These are phyloP conservation scores for Halichoeres trimaculatus DNA, from an alignment of 2,113 vertebrate species.

Conservation along the genomic window DNA sequence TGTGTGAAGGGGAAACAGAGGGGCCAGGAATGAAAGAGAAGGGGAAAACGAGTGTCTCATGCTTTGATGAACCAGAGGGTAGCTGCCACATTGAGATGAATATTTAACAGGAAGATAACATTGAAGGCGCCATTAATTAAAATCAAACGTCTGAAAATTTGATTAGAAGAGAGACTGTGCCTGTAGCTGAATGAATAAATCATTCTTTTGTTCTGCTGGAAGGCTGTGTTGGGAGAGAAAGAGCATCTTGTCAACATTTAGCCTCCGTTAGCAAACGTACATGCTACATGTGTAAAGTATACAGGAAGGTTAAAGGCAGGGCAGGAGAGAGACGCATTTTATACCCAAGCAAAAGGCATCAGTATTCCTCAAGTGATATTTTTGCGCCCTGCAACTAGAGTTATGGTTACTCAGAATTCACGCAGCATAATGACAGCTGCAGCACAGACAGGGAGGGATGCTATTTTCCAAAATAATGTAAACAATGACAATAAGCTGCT, in stretches of 20 bases:
- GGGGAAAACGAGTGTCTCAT: conserved; percentile 57
- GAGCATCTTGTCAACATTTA: conserved; percentile 76
- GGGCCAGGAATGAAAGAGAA: conserved; percentile 41
- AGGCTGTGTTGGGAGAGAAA: conserved; percentile 58
- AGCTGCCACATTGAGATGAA: conserved; percentile 70
- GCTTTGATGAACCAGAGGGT: conserved; percentile 65
- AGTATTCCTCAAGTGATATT: neutral
- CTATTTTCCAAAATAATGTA: neutral
- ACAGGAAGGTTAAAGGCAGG: conserved; percentile 1
- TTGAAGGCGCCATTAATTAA: conserved; percentile 79
- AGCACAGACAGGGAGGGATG: neutral
- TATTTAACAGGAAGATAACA: conserved; percentile 80
- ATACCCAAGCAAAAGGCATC: neutral
- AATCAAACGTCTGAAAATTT: conserved; percentile 82
- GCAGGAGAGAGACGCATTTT: neutral
- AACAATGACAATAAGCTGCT: neutral
- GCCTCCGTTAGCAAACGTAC: conserved; percentile 51
- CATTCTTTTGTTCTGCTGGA: conserved; percentile 71
- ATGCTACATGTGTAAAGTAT: conserved; percentile 49
- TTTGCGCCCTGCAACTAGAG: neutral
- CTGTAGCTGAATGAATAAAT: conserved; percentile 78
- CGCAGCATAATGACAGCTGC: neutral
- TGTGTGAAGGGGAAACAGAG: conserved; percentile 12
- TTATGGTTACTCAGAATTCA: neutral
- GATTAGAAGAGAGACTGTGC: conserved; percentile 75